phyloP scores from a whole-genome alignment of 64 coral and sea anemone species.

The Montipora sp. region DNA sequence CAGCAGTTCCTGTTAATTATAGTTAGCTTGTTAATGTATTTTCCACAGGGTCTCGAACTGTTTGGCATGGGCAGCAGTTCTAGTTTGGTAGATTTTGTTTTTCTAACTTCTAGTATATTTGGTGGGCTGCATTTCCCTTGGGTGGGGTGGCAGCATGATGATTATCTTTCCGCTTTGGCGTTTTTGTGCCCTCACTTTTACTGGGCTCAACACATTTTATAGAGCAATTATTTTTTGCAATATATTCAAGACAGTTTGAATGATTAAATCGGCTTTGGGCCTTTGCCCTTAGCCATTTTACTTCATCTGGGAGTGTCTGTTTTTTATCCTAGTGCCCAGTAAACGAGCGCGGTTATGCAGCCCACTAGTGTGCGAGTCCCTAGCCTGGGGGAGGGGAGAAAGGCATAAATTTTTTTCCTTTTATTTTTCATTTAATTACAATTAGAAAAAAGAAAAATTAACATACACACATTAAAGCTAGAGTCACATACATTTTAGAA shows the following conservation, averaged over 20 bases:
- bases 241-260: background rate
- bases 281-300: conserved; percentile 4
- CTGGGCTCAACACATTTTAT: too few relatives aligned
- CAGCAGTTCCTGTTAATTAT: too few relatives aligned
- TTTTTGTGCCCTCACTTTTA: background rate
- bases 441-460: too few relatives aligned
- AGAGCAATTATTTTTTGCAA: background rate
- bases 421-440: too few relatives aligned
- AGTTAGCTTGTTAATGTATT: background rate
- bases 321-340: conserved; percentile 3
- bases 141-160: background rate
- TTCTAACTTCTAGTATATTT: background rate
- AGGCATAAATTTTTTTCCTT: background rate
- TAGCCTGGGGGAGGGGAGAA: background rate
- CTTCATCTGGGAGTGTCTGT: background rate
- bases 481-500: too few relatives aligned
- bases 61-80: conserved; percentile 29
- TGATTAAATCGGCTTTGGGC: background rate
- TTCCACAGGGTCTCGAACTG: background rate
- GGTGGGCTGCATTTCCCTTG: conserved; percentile 12
- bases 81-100: background rate
- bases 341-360: conserved; percentile 1
- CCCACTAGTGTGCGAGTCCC: background rate
- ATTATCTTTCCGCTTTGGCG: background rate
- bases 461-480: too few relatives aligned